A percentile compares a stretch with the other conserved stretches of the same genome.
Evolutionary conservation across 2,797 vertebrate species (phyloP).

Genomic region (Trichosurus vulpecula): DNA sequence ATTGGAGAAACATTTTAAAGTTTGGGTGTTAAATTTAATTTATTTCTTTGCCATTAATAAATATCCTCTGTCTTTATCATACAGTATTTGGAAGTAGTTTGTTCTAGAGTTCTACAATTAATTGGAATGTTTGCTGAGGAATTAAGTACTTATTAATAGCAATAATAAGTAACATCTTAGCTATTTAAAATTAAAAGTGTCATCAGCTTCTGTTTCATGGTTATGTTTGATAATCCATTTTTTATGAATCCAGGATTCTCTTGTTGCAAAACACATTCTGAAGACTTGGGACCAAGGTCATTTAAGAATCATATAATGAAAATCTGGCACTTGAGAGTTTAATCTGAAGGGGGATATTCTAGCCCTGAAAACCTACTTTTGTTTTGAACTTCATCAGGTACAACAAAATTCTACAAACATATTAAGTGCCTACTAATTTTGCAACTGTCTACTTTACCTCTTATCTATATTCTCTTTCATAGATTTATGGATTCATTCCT

Average conservation of each 20-base stretch:
- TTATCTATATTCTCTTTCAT: background rate
- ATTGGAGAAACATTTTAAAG: background rate
- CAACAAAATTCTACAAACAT: background rate
- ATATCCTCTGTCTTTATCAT: background rate
- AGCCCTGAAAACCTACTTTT: background rate
- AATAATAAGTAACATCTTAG: background rate
- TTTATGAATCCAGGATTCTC: background rate
- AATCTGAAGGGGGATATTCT: background rate
- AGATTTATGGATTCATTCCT: background rate
- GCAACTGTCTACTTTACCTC: background rate
- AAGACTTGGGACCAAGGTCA: background rate
- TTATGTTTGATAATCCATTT: background rate
- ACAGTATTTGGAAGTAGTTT: background rate
- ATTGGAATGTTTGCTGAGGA: background rate
- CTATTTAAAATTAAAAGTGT: background rate
- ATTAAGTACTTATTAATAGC: background rate
- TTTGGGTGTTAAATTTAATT: conserved; percentile 18
- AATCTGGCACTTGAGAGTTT: background rate
- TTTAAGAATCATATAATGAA: background rate
- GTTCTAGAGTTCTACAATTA: background rate
- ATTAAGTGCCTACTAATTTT: background rate
- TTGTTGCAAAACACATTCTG: background rate
- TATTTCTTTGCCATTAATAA: background rate
- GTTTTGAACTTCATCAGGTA: background rate
- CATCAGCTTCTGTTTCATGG: background rate